phyloP scores from a whole-genome alignment of 2,888 invertebrate genomes.

The Phaonia tiefii region DNA sequence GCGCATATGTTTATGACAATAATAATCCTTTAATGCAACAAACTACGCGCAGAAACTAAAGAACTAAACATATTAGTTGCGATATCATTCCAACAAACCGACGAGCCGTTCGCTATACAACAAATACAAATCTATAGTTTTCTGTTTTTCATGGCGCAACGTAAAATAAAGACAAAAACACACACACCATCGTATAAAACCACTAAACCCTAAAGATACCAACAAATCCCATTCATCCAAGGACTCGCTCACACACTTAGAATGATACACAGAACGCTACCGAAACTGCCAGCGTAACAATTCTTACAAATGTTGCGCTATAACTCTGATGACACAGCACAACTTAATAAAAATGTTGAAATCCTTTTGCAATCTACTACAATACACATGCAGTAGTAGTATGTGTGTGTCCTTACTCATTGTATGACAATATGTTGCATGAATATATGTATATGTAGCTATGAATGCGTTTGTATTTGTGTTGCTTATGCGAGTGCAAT shows the following conservation, averaged over 20 bases:
- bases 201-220: not conserved
- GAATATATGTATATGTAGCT: too few relatives aligned
- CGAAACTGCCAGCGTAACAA: not conserved
- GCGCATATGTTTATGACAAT: constrained; percentile 39
- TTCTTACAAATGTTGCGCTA: constrained; percentile 20
- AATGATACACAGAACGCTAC: not conserved
- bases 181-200: not conserved
- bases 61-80: too few relatives aligned
- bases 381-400: not conserved
- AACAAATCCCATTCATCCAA: not conserved
- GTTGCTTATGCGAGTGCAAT: too few relatives aligned
- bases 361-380: constrained; percentile 6
- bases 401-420: too few relatives aligned
- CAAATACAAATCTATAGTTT: too few relatives aligned
- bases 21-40: constrained; percentile 36
- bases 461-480: too few relatives aligned
- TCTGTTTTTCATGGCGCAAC: not conserved
- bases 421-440: too few relatives aligned
- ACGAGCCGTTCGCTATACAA: too few relatives aligned
- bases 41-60: not conserved
- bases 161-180: not conserved
- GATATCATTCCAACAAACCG: too few relatives aligned
- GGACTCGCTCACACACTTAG: not conserved
- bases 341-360: constrained; percentile 38
- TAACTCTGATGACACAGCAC: constrained; percentile 41